phyloP scores from a whole-genome alignment of 2,113 vertebrate species.

The Psittacula cyanocephala region DNA sequence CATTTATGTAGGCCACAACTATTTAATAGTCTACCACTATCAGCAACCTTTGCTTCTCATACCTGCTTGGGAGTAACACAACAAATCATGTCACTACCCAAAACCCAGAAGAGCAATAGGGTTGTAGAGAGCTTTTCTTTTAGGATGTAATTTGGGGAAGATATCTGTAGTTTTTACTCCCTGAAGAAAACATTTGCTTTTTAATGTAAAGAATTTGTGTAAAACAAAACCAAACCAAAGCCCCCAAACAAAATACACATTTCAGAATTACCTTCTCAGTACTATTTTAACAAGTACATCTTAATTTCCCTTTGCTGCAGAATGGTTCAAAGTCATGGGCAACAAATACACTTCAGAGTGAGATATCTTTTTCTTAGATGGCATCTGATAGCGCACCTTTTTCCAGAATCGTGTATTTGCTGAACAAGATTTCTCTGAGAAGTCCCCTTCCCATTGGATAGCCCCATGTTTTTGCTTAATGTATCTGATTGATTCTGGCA shows the following conservation, averaged over 20 bases:
- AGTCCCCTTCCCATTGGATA: constrained; percentile 74
- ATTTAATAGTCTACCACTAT: background rate
- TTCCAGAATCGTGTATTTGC: constrained; percentile 86
- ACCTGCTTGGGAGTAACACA: background rate
- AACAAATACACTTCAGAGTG: background rate
- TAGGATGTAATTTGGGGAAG: background rate
- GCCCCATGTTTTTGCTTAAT: constrained; percentile 84
- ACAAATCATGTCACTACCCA: background rate
- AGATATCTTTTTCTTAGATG: constrained; percentile 35
- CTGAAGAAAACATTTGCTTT: background rate
- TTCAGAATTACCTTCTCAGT: background rate
- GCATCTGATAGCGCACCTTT: constrained; percentile 86
- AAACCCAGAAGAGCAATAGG: background rate
- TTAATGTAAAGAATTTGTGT: background rate
- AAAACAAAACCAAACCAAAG: background rate
- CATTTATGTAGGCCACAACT: background rate
- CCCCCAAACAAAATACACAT: background rate
- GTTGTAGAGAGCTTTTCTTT: background rate
- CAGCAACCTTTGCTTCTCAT: background rate
- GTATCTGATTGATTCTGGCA: constrained; percentile 85
- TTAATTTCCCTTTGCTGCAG: background rate
- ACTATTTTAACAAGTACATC: background rate
- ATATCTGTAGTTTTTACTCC: background rate
- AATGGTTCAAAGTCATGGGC: background rate
- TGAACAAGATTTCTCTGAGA: constrained; percentile 32